Evolutionary conservation across 2,888 invertebrate genomes (phyloP).

Genomic region (Rotaria socialis): DNA sequence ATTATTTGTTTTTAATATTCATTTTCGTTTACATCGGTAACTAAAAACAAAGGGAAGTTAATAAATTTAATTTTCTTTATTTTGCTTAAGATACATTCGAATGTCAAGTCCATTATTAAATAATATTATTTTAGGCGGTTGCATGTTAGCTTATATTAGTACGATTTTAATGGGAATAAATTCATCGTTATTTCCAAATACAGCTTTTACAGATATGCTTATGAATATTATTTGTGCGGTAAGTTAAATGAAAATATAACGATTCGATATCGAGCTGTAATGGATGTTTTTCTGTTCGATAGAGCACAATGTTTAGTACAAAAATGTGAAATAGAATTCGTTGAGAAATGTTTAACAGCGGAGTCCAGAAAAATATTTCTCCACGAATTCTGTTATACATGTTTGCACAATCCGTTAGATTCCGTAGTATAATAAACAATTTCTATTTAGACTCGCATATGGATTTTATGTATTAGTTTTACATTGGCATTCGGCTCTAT

Average conservation of each 20-base stretch:
- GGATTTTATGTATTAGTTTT: constrained; percentile 50
- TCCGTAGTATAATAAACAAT: too few relatives aligned
- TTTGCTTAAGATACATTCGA: constrained; percentile 38
- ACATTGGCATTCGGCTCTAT: constrained; percentile 51
- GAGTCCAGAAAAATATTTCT: too few relatives aligned
- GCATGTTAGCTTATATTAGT: constrained; percentile 39
- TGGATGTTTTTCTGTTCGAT: too few relatives aligned
- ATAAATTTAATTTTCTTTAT: background rate
- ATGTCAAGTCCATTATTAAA: constrained; percentile 46
- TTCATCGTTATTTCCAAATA: constrained; percentile 20
- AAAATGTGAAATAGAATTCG: too few relatives aligned
- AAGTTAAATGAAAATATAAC: background rate
- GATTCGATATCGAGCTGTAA: too few relatives aligned
- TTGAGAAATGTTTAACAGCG: too few relatives aligned
- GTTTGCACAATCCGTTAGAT: too few relatives aligned
- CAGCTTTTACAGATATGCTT: background rate
- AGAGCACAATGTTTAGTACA: too few relatives aligned
- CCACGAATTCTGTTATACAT: too few relatives aligned
- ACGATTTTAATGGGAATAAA: constrained; percentile 38
- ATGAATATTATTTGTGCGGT: constrained; percentile 41
- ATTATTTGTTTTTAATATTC: constrained; percentile 44
- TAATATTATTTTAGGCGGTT: constrained; percentile 44
- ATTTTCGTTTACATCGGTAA: constrained; percentile 40
- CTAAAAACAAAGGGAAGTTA: background rate
- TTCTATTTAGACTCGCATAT: constrained; percentile 49